Conservation (phyloP, 2,797 vertebrate species). For the Characodon lateralis region DNA sequence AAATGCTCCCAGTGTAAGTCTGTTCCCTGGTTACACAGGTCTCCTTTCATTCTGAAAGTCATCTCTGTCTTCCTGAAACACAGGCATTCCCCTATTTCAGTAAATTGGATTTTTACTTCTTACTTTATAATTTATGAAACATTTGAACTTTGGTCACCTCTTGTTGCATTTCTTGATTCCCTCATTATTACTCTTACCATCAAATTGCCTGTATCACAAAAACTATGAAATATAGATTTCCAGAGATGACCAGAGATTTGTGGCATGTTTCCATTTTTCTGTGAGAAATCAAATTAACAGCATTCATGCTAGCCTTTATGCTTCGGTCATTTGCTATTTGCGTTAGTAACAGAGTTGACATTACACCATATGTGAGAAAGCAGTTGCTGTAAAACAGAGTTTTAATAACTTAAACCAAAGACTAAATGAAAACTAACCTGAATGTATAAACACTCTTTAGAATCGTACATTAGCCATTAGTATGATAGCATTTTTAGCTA, state of each 20-base stretch:
- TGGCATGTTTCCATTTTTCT: neutral
- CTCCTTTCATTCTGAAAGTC: conserved; percentile 54
- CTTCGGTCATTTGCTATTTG: no score
- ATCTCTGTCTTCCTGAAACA: conserved; percentile 28
- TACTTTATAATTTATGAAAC: conserved; percentile 24
- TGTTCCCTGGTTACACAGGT: conserved; percentile 43
- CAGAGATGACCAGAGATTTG: neutral
- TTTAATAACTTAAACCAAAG: neutral
- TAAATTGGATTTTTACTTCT: conserved; percentile 20
- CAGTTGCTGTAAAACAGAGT: neutral
- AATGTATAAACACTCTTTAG: no score
- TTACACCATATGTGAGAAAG: no score
- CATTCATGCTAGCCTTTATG: neutral
- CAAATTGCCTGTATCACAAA: no score
- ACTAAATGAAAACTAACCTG: neutral
- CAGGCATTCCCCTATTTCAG: neutral
- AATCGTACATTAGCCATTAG: no score
- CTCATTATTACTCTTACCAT: conserved; percentile 4
- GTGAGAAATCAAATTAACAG: neutral
- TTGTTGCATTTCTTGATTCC: conserved; percentile 2
- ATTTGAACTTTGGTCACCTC: conserved; percentile 6
- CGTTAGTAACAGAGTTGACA: no score
- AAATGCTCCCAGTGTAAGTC: conserved; percentile 64
- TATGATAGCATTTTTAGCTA: neutral
- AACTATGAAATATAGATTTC: neutral